These are phyloP conservation scores for Silurus asotus DNA, from an alignment of 2,113 vertebrate species.

Conservation along the genomic window DNA sequence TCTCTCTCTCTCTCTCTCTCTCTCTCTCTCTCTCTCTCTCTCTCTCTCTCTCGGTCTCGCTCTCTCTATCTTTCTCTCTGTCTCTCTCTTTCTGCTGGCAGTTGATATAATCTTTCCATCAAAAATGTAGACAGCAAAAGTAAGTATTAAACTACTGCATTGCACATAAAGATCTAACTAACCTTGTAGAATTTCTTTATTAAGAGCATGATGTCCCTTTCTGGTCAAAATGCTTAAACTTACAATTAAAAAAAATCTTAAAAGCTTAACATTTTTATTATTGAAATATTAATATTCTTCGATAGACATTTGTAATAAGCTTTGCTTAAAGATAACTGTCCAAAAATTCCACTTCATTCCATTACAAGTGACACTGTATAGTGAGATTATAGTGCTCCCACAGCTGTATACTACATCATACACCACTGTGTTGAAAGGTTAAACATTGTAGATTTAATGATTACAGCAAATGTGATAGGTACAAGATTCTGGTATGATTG, in stretches of 20 bases:
- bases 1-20: neutral
- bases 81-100: neutral
- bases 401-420: neutral
- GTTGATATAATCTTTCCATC: neutral
- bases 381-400: neutral
- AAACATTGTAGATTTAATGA: neutral
- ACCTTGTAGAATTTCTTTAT: neutral
- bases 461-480: neutral
- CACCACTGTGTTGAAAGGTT: neutral
- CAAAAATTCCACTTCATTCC: constrained; percentile 39
- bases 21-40: neutral
- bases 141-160: neutral
- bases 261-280: neutral
- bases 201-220: neutral
- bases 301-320: neutral
- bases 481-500: neutral
- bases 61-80: neutral
- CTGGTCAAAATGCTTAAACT: neutral
- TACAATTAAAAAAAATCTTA: too few species aligned
- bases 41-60: neutral
- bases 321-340: constrained; percentile 25
- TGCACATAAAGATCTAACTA: neutral
- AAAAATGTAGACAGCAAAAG: neutral
- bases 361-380: neutral
- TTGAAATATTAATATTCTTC: neutral